A percentile compares a stretch with the other conserved stretches of the same genome.
Evolutionary conservation across 1,140 invertebrate species (phyloP).

Genomic region (Aphelenchoides avenae): DNA sequence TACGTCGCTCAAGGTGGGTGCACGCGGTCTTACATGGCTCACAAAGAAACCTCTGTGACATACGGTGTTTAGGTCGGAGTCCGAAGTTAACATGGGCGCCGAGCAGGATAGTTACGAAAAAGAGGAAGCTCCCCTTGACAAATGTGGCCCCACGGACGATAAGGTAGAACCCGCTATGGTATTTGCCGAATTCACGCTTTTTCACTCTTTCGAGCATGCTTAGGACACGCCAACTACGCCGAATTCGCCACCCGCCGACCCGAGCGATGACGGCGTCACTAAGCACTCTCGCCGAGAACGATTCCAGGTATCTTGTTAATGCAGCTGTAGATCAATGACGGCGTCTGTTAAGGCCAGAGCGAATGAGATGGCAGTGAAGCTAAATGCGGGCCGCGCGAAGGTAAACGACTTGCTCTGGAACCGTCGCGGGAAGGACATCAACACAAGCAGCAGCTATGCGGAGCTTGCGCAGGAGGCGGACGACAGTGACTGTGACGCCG

Average conservation of each 20-base stretch:
- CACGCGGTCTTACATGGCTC: neutral
- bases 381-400: conserved; percentile 18
- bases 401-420: conserved; percentile 38
- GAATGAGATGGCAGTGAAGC: conserved; percentile 32
- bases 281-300: no score
- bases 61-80: conserved; percentile 1
- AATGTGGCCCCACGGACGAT: conserved; percentile 4
- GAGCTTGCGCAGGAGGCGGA: conserved; percentile 1
- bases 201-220: no score
- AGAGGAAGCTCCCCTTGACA: neutral
- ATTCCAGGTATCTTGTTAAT: neutral
- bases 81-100: neutral
- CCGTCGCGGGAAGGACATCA: conserved; percentile 1
- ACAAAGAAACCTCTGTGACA: neutral
- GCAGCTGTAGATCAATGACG: neutral
- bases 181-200: no score
- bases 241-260: no score
- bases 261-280: no score
- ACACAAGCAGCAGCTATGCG: neutral
- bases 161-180: no score
- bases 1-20: conserved; percentile 33
- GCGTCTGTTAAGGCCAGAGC: conserved; percentile 21
- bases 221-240: no score
- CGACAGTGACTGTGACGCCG: neutral
- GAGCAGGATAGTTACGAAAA: conserved; percentile 2